Base-by-base conservation (phyloP, 2,113 vertebrate genomes). In the Gnathonemus echidnorhynchus region DNA sequence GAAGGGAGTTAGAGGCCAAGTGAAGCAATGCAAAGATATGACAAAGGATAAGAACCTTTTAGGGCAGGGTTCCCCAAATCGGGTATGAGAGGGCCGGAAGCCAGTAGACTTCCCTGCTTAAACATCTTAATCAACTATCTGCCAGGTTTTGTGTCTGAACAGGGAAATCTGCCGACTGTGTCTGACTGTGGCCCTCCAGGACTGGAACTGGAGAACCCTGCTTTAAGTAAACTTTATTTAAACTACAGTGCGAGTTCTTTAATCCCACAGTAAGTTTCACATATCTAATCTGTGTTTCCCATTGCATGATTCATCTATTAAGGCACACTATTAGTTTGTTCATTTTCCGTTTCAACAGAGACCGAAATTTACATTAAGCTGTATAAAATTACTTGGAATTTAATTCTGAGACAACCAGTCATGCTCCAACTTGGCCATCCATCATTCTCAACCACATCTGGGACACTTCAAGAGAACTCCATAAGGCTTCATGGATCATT, bases 1-100 rank as follows among this genome's bases (percentile, higher is more conserved):
- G 91, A 90, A 90, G 86, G 21, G 11, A 88, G 7, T 49, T 66
- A 66, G 62, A 11, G n/a, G n/a, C 62, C 62, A 66, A 66, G 62
- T 66, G n/a, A 27, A 27, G n/a, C 56, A 35, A 74, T 35, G 31
- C 66, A 13, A 31, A 74, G 66, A 10, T 3, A 74, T 74, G 27
- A 74, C 27, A 74, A 74, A 74, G 3, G 24, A n/a, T n/a, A 66
- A 66, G n/a, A 66, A 66, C 62, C 62, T 9, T 27, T 66, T 11
- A 66, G 62, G 58, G 58, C 58, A 62, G 58, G 58, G 24, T 62
- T 62, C 58, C 58, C 58, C 8, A 62, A 62, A 62, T 3, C 24
- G 2, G 24, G 62, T 27, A n/a, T 3, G n/a, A n/a, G 62, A 66
- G 62, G 62, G 0, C n/a, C 62, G 3, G n/a, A 66, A 66, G 3